Base-by-base conservation (phyloP, 2,888 invertebrate species). In the Hipparchia semele region DNA sequence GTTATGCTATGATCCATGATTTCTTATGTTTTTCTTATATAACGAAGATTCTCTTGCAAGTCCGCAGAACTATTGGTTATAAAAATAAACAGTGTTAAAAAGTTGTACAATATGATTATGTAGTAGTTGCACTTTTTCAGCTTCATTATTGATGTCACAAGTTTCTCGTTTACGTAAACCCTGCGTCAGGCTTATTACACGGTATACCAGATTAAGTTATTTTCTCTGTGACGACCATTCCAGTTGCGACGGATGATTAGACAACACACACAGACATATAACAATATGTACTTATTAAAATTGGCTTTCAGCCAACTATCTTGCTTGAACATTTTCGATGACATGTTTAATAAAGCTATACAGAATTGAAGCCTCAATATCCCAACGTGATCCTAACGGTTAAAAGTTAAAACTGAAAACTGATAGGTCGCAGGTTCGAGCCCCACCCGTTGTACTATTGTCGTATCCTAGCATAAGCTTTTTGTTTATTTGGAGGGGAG, bases 101-200 rank as follows among this genome's bases (percentile, higher is more conserved):
- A 53, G 59, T 68, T 59, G 60, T 60, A 60, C 60, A 68, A 60
- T 68, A 49, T 51, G 60, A 68, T 68, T 60, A 66, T 54, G 8
- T 64, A 49, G 68, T 58, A 33, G 62, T 46, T 67, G 65, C 70
- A 75, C 70, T 75, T 75, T 64, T 64, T 75, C 46, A 69, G 72
- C 69, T 75, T 75, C 72, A 23, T 72, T 68, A 23, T 72, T 68
- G 53, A 64, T 74, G 62, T 72, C 12, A 54, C 13, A 61, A 58
- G 56, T 7, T 62, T 62, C 56, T 53, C 39, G 72, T 10, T 68
- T 60, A 72, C 72, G 74, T 62, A 72, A 75, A 73, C 51, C 64
- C 68, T 68, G 54, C 54, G 70, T 72, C 67, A 46, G 69, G 59
- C 23, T 23, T 23, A 56, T 72, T 70, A 56, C 12, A n/a, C 49